Percentiles rank a stretch among this genome's conserved stretches.
These are phyloP conservation scores for Sesia apiformis DNA, from an alignment of 2,888 invertebrate genomes.

Conservation along the genomic window DNA sequence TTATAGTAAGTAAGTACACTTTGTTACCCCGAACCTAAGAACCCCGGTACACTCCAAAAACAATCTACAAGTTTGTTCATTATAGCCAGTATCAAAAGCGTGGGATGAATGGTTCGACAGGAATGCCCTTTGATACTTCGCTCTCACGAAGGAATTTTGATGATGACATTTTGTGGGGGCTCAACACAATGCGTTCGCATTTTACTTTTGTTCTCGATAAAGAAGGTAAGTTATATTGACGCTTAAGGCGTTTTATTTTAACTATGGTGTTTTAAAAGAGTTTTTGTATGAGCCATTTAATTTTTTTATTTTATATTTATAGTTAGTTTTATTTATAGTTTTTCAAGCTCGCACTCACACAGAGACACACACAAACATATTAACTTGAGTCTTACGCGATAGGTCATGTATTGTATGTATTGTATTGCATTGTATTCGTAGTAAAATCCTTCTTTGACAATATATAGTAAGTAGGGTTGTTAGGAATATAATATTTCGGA, in stretches of 20 bases:
- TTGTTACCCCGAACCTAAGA: not conserved
- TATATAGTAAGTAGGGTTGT: no score
- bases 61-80: slow-evolving; percentile 3
- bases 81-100: slow-evolving; percentile 7
- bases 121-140: slow-evolving; percentile 5
- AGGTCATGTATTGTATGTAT: no score
- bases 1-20: no score
- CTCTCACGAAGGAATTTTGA: slow-evolving; percentile 13
- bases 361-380: no score
- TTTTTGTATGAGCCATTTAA: not conserved
- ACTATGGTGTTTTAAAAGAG: not conserved
- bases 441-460: no score
- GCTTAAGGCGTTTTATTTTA: not conserved
- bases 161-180: slow-evolving; percentile 4
- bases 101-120: slow-evolving; percentile 10
- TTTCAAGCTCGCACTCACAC: no score
- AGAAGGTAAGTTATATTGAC: not conserved
- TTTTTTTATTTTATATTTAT: not conserved
- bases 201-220: not conserved
- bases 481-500: no score
- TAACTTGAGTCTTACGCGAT: no score
- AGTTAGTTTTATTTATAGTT: not conserved
- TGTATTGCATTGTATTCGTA: no score
- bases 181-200: not conserved
- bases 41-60: not conserved